Evolutionary conservation across 2,797 vertebrate genomes (phyloP), one percentile per base, ranked within the genome.

Genomic region (Pachyuromys duprasi): DNA sequence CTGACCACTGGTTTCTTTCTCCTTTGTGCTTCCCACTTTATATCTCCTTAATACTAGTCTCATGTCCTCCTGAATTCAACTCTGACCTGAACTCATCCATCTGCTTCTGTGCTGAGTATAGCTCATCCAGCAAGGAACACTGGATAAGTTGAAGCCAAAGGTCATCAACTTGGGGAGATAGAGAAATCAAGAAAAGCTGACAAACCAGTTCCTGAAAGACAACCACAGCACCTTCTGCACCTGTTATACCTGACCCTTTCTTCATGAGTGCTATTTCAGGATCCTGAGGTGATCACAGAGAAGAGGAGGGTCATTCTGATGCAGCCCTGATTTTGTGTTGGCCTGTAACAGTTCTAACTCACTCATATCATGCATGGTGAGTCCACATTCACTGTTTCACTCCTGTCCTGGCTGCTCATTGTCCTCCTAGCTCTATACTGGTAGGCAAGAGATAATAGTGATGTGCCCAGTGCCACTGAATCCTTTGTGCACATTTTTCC

Each of bases 91-190:
- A 87, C 11, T 89, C 84, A 28, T 78, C n/a, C 39, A 28, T 75
- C 2, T 33, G 36, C 26, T n/a, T 39, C 82, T 53, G 5, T 13
- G 42, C 86, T 0, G 22, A 63, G 67, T 24, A 80, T 3, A 5
- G 49, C 49, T 22, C 65, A 74, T 78, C 9, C 31, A 87, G n/a
- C 42, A 84, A 55, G 72, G 33, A 89, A 14, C 20, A 39, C 28
- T n/a, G 4, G 28, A 92, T 79, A 89, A 78, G 31, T 45, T 96
- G 15, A 94, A 86, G n/a, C 82, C 75, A 95, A 95, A 87, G 53
- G 45, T 89, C n/a, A 75, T 17, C 45, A 93, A 74, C 17, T 72
- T 55, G 93, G 15, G 31, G 33, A 93, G n/a, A 28, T 26, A 0
- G 12, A 91, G 49, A 93, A 93, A 94, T 91, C 49, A 93, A 87